Evolutionary conservation across 2,888 invertebrate species (phyloP).

Genomic region (Eueremaeus valkanovi): DNA sequence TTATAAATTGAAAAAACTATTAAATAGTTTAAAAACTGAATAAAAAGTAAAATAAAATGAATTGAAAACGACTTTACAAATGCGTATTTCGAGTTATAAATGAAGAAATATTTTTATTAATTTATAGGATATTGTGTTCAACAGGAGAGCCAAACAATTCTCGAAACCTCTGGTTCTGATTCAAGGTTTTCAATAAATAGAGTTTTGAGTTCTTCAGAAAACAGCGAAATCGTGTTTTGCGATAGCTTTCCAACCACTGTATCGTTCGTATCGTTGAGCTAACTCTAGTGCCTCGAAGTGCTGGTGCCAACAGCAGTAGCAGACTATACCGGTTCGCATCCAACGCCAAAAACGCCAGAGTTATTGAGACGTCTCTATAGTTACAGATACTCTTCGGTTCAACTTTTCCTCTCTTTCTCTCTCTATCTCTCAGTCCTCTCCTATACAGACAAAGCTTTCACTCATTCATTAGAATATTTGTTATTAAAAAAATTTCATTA

Average conservation of each 20-base stretch:
- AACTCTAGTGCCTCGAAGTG: too few relatives aligned
- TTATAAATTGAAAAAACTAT: not conserved
- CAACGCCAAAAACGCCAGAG: not conserved
- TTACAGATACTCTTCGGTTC: not conserved
- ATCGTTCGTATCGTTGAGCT: too few relatives aligned
- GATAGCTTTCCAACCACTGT: not conserved
- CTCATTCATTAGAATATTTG: too few relatives aligned
- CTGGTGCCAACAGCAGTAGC: not conserved
- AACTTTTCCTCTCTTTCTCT: not conserved
- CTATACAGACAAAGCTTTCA: not conserved
- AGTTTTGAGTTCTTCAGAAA: not conserved
- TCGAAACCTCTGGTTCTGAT: not conserved
- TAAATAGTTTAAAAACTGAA: too few relatives aligned
- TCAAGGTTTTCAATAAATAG: constrained; percentile 8
- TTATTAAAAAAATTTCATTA: too few relatives aligned
- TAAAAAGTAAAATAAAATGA: too few relatives aligned
- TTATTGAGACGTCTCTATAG: not conserved
- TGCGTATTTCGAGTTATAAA: not conserved
- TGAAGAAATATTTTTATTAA: not conserved
- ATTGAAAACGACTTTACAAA: not conserved
- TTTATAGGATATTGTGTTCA: not conserved
- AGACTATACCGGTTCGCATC: constrained; percentile 8
- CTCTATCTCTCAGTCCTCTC: not conserved
- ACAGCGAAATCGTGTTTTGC: not conserved
- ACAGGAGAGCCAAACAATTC: not conserved